Base-by-base conservation (phyloP, 2,797 vertebrate species). In the Graptemys geographica region DNA sequence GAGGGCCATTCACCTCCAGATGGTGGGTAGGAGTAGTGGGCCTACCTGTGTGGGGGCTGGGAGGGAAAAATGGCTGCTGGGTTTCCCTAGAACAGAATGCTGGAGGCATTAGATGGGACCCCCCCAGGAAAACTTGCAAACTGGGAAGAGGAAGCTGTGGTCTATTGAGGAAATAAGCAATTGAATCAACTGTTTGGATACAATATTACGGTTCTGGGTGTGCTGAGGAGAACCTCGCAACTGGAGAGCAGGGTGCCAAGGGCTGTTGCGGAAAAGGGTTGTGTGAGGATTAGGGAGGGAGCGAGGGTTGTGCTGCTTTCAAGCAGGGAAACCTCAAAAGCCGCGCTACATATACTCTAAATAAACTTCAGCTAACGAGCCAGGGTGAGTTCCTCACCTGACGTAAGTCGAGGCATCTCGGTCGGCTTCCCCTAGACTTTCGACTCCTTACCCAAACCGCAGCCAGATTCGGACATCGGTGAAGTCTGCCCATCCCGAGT, bases 321-420 rank as follows among this genome's bases (percentile, higher is more conserved):
- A 37, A 87, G 56, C 55, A 23, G 27, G n/a, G 37, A 76, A 83
- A 96, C 89, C 84, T 86, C 89, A 95, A 87, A 83, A 44, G 37
- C 81, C 19, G 31, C 5, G 18, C 5, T 13, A 88, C 85, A 92
- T 93, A 88, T 56, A 15, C 49, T 51, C 49, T 51, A 92, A 51
- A 55, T 84, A 94, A 21, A 23, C 44, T 95, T 88, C 87, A 59
- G 91, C 37, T 33, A 49, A 47, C 74, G 57, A 83, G 1, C 2
- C 83, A 90, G 90, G 57, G 19, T 62, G 16, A 78, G 83, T 90
- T 94, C 84, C 47, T 95, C 65, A 86, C 5, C 47, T 89, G 80
- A 13, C 51, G 25, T 91, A 7, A 49, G 4, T 10, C 27, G 21
- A n/a, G 21, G 37, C 37, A 23, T 37, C 21, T 19, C 37, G 5